A percentile compares a stretch with the other conserved stretches of the same genome.
Conservation (phyloP, 2,888 invertebrate genomes). For the Sturmia bella region DNA sequence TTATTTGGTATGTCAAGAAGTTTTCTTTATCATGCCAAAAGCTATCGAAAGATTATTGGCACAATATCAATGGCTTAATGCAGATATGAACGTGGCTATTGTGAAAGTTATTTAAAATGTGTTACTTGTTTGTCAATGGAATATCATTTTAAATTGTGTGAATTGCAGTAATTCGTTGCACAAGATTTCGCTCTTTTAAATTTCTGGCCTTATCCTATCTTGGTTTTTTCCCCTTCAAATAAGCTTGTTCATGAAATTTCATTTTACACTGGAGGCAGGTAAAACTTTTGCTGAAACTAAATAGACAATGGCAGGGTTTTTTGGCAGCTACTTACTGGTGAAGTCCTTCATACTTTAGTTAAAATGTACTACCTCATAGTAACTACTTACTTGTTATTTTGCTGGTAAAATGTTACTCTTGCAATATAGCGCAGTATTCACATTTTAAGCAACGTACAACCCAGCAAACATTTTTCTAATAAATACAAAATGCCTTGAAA, state of each 20-base stretch:
- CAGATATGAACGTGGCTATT: no score
- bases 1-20: no score
- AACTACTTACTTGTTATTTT: conserved; percentile 59
- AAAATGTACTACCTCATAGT: conserved; percentile 53
- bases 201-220: no score
- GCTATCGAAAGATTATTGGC: no score
- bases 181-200: no score
- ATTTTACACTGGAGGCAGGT: conserved; percentile 4
- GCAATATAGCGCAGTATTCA: conserved; percentile 14
- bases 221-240: no score
- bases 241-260: conserved; percentile 48
- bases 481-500: not conserved
- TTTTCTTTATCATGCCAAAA: no score
- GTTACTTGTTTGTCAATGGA: no score
- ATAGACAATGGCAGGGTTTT: conserved; percentile 28
- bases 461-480: not conserved
- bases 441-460: conserved; percentile 1
- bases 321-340: conserved; percentile 28
- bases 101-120: no score
- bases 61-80: no score
- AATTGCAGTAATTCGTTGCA: no score
- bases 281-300: conserved; percentile 19
- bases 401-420: conserved; percentile 36
- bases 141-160: no score
- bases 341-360: conserved; percentile 43